Evolutionary conservation across 2,888 invertebrate species (phyloP), one percentile per base, ranked within the genome.

Genomic region (Zaprionus bogoriensis): DNA sequence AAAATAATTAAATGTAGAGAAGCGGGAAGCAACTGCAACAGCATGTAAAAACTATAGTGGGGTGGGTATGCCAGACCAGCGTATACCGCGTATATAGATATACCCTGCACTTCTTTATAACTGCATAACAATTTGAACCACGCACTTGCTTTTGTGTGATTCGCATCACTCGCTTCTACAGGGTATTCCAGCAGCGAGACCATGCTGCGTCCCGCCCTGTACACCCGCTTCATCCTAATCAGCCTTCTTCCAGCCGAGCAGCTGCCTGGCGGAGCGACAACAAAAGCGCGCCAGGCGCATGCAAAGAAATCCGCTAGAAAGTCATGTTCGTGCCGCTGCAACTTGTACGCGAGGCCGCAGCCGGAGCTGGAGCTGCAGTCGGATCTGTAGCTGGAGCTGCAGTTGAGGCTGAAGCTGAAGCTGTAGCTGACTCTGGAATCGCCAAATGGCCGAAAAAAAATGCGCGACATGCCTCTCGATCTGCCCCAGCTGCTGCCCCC

Each of bases 281-380:
- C 77, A 82, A 82, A 78, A 74, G 74, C 76, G 77, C 76, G 75
- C 66, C 77, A 67, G 69, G 74, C 86, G 65, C 80, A 85, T 67
- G 84, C 86, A 75, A 85, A 63, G 77, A 85, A 78, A 86, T 84
- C 87, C 78, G 87, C 87, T 84, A 87, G 85, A 85, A 87, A 87
- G 87, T 86, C 81, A 84, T 81, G 81, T 87, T 84, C 81, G 79
- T 80, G 75, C 72, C 74, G 62, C 55, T 45, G 64, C 60, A 64
- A 53, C 76, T 63, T 71, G 76, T 75, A 59, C 44, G 27, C 39
- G 10, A 54, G 22, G n/a, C 27, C 27, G 39, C 19, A 45, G 67
- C 36, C 58, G 58, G 12, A 47, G 44, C 46, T 53, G 46, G n/a
- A 22, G 53, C 36, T 38, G 67, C 10, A 39, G 57, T 32, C 27